phyloP scores from a whole-genome alignment of 2,888 invertebrate species.

The Chymomyza amoena region DNA sequence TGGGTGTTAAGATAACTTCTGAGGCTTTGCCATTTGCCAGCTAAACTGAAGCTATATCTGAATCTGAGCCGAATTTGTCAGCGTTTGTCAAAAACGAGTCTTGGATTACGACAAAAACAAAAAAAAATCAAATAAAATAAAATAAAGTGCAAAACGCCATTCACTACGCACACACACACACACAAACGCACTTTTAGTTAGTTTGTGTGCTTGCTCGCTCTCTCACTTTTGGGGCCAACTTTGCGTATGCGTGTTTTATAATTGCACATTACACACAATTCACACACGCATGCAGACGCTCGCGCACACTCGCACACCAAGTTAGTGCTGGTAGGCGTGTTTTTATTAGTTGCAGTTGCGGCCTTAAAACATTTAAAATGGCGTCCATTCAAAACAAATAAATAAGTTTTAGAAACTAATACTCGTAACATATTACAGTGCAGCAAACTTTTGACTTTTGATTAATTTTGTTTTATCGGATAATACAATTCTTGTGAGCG shows the following conservation, averaged over 20 bases:
- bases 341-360: constrained; percentile 42
- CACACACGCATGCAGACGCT: constrained; percentile 5
- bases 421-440: neutral
- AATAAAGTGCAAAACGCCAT: constrained; percentile 52
- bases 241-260: constrained; percentile 66
- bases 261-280: constrained; percentile 60
- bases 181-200: constrained; percentile 24
- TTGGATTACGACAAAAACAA: constrained; percentile 24
- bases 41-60: neutral
- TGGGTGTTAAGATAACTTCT: neutral
- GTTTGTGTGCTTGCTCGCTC: constrained; percentile 37
- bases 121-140: constrained; percentile 18
- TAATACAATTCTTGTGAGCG: neutral
- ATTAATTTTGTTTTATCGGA: constrained; percentile 1
- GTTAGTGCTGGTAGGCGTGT: constrained; percentile 54
- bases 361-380: constrained; percentile 58
- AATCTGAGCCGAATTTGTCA: constrained; percentile 66
- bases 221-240: constrained; percentile 48
- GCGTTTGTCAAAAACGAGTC: constrained; percentile 56
- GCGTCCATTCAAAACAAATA: constrained; percentile 42
- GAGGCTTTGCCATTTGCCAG: neutral
- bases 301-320: constrained; percentile 22
- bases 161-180: constrained; percentile 42
- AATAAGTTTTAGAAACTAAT: neutral
- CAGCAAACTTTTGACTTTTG: neutral